Evolutionary conservation across 2,888 invertebrate genomes (phyloP).

Genomic region (Drosophila fungiperda): DNA sequence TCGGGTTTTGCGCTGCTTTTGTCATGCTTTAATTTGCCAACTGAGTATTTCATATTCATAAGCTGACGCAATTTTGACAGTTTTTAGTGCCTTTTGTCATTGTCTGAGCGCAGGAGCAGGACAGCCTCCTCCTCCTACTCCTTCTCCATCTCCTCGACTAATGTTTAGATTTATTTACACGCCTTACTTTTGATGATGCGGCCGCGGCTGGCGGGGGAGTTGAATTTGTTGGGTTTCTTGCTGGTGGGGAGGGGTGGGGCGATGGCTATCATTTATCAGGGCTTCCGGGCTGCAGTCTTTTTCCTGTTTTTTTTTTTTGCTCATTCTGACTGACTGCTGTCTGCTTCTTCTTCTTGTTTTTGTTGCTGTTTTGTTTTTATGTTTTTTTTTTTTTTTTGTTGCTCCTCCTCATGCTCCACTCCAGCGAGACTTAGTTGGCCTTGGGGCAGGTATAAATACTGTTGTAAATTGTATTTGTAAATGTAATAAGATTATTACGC

Average conservation of each 20-base stretch:
- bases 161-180: slow-evolving; percentile 77
- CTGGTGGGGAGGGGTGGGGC: neutral
- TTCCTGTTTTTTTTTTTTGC: slow-evolving; percentile 24
- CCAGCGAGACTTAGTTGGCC: slow-evolving; percentile 47
- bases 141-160: slow-evolving; percentile 12
- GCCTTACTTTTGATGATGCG: slow-evolving; percentile 41
- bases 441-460: slow-evolving; percentile 74
- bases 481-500: slow-evolving; percentile 81
- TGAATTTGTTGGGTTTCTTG: slow-evolving; percentile 31
- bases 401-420: neutral
- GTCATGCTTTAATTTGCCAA: slow-evolving; percentile 58
- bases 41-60: slow-evolving; percentile 73
- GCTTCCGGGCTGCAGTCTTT: slow-evolving; percentile 65
- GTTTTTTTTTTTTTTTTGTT: neutral
- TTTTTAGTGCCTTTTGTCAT: slow-evolving; percentile 65
- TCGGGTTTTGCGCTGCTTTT: slow-evolving; percentile 58
- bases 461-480: slow-evolving; percentile 80
- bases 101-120: too few relatives aligned
- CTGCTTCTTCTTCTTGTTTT: slow-evolving; percentile 13
- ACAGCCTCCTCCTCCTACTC: slow-evolving; percentile 21
- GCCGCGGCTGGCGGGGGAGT: slow-evolving; percentile 1
- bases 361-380: neutral
- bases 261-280: slow-evolving; percentile 73
- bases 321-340: slow-evolving; percentile 50
- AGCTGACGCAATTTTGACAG: slow-evolving; percentile 79